Evolutionary conservation across 2,797 vertebrate genomes (phyloP).

Genomic region (Nothura maculosa): DNA sequence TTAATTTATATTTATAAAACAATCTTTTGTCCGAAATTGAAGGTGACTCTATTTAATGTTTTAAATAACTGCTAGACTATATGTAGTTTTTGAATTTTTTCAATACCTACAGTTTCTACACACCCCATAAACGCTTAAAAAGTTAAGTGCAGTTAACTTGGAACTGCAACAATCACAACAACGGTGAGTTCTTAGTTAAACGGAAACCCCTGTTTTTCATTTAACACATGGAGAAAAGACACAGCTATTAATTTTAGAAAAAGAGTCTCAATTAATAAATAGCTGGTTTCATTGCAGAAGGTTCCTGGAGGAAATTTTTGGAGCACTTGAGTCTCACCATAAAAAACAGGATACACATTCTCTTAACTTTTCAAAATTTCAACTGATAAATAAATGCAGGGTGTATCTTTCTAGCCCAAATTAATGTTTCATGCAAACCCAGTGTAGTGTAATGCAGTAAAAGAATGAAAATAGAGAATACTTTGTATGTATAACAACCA

Average conservation of each 20-base stretch:
- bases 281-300: not conserved
- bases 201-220: not conserved
- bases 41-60: not conserved
- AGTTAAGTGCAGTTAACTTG: not conserved
- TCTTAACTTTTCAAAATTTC: not conserved
- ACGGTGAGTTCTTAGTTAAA: not conserved
- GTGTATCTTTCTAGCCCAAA: not conserved
- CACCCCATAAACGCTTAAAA: not conserved
- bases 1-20: not conserved
- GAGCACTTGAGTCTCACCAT: not conserved
- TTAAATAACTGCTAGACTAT: not conserved
- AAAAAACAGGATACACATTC: not conserved
- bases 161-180: not conserved
- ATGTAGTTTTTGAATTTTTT: not conserved
- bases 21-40: not conserved
- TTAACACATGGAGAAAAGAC: not conserved
- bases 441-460: not conserved
- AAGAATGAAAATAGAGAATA: not conserved
- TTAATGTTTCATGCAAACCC: not conserved
- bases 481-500: not conserved
- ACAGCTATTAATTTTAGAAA: not conserved
- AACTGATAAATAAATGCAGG: not conserved
- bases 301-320: not conserved
- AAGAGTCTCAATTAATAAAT: not conserved
- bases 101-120: not conserved